Evolutionary conservation across 2,797 vertebrate species (phyloP).

Genomic region (Sebastes vulpes): DNA sequence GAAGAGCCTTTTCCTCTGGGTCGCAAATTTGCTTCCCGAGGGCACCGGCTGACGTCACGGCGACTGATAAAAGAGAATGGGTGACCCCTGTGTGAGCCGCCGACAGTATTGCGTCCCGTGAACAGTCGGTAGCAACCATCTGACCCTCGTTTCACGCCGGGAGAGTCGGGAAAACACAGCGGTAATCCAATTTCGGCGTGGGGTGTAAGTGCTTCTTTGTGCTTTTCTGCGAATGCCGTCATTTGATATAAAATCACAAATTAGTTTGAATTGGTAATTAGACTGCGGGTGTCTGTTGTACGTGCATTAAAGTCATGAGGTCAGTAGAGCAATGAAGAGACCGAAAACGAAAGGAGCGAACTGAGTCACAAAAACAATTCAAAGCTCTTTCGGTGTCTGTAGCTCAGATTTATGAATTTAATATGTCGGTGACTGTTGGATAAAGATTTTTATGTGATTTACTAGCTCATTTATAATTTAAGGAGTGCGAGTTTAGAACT

Average conservation of each 20-base stretch:
- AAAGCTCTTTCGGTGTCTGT: neutral
- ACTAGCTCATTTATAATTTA: conserved; percentile 46
- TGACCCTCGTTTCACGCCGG: conserved; percentile 58
- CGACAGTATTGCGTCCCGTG: conserved; percentile 25
- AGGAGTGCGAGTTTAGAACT: neutral
- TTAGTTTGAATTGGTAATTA: conserved; percentile 32
- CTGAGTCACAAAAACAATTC: neutral
- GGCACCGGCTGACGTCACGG: conserved; percentile 74
- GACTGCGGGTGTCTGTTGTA: neutral
- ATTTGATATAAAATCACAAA: conserved; percentile 42
- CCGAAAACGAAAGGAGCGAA: neutral
- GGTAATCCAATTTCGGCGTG: conserved; percentile 18
- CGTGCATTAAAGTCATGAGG: conserved; percentile 22
- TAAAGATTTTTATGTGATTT: conserved; percentile 6
- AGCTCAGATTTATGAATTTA: conserved; percentile 28
- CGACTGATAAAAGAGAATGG: conserved; percentile 62
- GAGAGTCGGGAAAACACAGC: conserved; percentile 31
- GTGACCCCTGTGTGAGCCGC: conserved; percentile 58
- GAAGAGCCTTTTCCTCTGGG: conserved; percentile 76
- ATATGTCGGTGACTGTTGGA: conserved; percentile 6
- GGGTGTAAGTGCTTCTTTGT: conserved; percentile 25
- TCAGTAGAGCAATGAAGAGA: conserved; percentile 2
- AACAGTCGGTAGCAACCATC: conserved; percentile 49
- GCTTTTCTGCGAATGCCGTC: conserved; percentile 7
- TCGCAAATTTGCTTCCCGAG: conserved; percentile 76